Evolutionary conservation across 2,113 vertebrate genomes (phyloP), one percentile per base, ranked within the genome.

Genomic region (Caloenas nicobarica): DNA sequence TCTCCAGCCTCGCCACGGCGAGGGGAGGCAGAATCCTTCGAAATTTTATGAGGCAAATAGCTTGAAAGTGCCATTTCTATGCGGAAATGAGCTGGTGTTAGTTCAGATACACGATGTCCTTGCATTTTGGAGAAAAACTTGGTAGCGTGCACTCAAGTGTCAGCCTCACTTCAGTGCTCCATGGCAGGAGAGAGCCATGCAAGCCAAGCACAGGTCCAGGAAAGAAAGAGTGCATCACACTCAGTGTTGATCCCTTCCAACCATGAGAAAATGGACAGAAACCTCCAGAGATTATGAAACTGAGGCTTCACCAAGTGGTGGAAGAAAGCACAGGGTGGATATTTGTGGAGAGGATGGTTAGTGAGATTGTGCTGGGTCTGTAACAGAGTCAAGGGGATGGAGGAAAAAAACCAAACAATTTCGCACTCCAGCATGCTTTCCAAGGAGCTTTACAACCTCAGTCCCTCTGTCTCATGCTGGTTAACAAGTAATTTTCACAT

Each of bases 351-450:
- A 64, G 15, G 31, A 13, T 13, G 12, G 18, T 68, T 15, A 56
- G 33, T 19, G 48, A 91, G 28, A 28, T 40, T 46, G 10, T 48
- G 18, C 42, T 66, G 36, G 5, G 19, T 76, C 48, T 90, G n/a
- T 36, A 62, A n/a, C 0, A 48, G 11, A 64, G 46, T n/a, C 31
- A 78, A 74, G 11, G 6, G 17, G 23, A 51, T 4, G 9, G 13
- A 81, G 15, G 11, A 57, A 73, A 71, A 18, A 44, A 46, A 8
- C 17, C 34, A 29, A 53, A 5, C 5, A 33, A 17, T 44, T 72
- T 38, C 0, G 0, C 19, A 44, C 11, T 13, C n/a, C 78, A 58
- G 28, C 0, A 0, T 42, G 11, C 42, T 68, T 87, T 79, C 50
- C 65, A 44, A 74, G 40, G 60, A 87, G 60, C 22, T 87, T 40